Conservation (phyloP, 2,797 vertebrate species). For the Helarctos malayanus region DNA sequence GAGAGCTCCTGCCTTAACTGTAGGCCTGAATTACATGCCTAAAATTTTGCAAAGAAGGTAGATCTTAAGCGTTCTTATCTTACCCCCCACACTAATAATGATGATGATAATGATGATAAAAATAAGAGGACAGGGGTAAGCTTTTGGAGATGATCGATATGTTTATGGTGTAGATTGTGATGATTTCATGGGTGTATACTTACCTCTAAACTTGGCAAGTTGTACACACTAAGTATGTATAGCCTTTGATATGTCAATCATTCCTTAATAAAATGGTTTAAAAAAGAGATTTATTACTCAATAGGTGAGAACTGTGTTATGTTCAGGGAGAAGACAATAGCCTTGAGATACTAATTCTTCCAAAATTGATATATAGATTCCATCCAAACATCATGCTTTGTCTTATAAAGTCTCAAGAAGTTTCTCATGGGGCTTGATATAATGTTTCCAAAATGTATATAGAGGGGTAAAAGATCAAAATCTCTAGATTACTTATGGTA, state of each 20-base stretch:
- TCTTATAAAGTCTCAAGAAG: neutral
- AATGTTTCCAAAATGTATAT: neutral
- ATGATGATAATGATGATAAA: neutral
- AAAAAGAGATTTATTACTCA: neutral
- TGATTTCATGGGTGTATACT: neutral
- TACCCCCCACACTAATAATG: neutral
- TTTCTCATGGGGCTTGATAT: neutral
- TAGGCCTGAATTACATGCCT: neutral
- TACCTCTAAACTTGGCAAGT: neutral
- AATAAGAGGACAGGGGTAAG: neutral
- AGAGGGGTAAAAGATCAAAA: neutral
- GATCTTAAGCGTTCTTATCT: neutral
- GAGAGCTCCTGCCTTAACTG: neutral
- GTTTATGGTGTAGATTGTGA: neutral
- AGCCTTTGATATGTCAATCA: neutral
- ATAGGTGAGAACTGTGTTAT: neutral
- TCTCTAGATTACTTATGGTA: neutral
- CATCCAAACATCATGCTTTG: neutral
- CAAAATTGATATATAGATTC: neutral
- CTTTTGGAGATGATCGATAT: neutral
- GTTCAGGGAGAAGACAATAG: neutral
- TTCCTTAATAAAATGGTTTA: neutral
- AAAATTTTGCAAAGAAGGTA: neutral
- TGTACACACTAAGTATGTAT: neutral
- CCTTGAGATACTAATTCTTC: neutral